Percentiles rank a stretch among this genome's conserved stretches.
Conservation (phyloP, 2,113 vertebrate species). For the Grus americana region DNA sequence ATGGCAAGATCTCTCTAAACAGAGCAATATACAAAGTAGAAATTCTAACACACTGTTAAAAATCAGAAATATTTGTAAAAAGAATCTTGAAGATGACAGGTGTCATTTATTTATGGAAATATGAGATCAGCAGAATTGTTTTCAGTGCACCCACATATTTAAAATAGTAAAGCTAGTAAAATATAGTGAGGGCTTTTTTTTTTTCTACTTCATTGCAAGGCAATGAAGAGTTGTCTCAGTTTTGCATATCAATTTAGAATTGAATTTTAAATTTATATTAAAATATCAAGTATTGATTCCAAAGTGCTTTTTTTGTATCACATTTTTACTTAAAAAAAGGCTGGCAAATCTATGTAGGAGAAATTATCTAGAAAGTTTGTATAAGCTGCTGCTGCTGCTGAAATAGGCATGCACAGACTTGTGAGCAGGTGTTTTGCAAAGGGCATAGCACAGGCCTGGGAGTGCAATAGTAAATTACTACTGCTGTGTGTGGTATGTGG, state of each 20-base stretch:
- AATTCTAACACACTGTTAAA: background rate
- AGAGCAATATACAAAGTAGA: background rate
- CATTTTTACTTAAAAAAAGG: background rate
- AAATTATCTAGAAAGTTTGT: background rate
- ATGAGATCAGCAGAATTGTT: background rate
- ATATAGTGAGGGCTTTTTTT: background rate
- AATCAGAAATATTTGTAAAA: background rate
- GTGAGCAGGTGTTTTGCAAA: background rate
- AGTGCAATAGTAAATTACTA: background rate
- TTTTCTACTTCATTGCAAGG: background rate
- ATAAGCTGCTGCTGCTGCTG: background rate
- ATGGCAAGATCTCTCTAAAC: background rate
- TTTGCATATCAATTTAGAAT: background rate
- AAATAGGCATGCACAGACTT: background rate
- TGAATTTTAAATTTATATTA: background rate
- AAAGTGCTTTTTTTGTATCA: accelerated
- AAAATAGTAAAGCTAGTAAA: background rate
- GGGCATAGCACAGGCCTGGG: background rate
- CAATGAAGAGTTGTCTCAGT: background rate
- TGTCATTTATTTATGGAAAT: background rate
- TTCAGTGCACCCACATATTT: background rate
- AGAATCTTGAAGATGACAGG: accelerated
- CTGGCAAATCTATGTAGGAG: background rate
- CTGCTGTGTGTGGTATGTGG: background rate
- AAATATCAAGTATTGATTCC: background rate